Conservation (phyloP, 2,113 vertebrate genomes). For the Rhabdornis inornatus region DNA sequence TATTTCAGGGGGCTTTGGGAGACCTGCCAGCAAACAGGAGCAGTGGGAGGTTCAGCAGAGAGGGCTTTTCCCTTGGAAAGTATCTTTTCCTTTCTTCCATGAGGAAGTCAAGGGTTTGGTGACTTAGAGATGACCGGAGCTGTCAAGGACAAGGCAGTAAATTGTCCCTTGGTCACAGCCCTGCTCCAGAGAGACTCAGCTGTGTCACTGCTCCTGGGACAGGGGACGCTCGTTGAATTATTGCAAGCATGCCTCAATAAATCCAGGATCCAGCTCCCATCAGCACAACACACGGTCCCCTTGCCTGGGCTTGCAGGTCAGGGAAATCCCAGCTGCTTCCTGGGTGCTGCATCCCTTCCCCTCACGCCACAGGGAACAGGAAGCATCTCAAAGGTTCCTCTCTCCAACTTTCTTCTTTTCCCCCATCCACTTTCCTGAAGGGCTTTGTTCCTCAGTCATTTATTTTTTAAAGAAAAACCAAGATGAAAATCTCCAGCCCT, state of each 20-base stretch:
- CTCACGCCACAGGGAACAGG: rapidly evolving
- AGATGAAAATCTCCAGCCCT: neutral
- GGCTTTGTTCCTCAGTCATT: neutral
- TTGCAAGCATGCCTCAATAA: neutral
- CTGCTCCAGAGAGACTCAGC: neutral
- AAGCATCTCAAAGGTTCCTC: rapidly evolving
- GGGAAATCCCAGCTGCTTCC: neutral
- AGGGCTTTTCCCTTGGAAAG: neutral
- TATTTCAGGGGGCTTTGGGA: neutral
- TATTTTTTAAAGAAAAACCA: neutral
- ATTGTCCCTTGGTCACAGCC: neutral
- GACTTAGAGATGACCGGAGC: neutral
- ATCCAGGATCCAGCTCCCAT: neutral
- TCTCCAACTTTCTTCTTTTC: neutral
- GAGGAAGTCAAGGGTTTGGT: neutral
- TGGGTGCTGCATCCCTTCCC: rapidly evolving
- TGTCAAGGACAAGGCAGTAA: neutral
- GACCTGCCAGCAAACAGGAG: neutral
- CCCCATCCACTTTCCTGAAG: neutral
- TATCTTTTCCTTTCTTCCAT: neutral
- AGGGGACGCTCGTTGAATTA: neutral
- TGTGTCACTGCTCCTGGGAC: neutral
- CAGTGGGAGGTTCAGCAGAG: neutral
- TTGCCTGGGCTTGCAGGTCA: too few species aligned
- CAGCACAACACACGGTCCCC: rapidly evolving